Conservation (phyloP, 2,888 invertebrate species). For the Chloroclystis v-ata region DNA sequence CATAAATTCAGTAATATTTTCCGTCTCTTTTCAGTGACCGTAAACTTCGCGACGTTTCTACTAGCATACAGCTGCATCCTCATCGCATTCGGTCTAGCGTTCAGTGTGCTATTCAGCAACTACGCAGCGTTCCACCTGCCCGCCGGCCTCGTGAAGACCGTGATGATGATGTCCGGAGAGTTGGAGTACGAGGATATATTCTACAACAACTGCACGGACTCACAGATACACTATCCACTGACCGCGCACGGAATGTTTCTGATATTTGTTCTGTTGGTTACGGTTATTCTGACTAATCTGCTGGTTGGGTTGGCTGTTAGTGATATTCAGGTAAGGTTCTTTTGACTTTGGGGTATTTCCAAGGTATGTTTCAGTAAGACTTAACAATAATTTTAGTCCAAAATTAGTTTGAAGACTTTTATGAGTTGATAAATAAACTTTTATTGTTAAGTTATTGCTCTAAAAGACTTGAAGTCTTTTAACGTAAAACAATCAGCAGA, state of each 20-base stretch:
- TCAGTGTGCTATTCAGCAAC: constrained; percentile 88
- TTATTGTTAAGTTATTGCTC: too few species aligned
- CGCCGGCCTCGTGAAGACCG: constrained; percentile 83
- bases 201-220: constrained; percentile 74
- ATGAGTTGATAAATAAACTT: too few species aligned
- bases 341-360: too few species aligned
- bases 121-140: constrained; percentile 84
- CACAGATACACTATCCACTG: constrained; percentile 80
- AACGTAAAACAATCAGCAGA: too few species aligned
- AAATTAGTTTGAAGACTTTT: not conserved
- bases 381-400: not conserved
- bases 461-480: too few species aligned
- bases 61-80: constrained; percentile 88
- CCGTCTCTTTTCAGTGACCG: constrained; percentile 84
- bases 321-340: constrained; percentile 83
- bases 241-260: constrained; percentile 88
- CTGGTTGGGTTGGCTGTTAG: constrained; percentile 91
- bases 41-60: constrained; percentile 89
- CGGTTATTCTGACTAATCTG: constrained; percentile 89
- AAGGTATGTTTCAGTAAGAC: too few species aligned
- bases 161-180: constrained; percentile 94
- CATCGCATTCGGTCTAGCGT: constrained; percentile 88
- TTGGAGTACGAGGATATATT: constrained; percentile 91
- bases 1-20: too few species aligned
- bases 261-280: constrained; percentile 86